A percentile compares a stretch with the other conserved stretches of the same genome.
phyloP scores from a whole-genome alignment of 2,113 vertebrate genomes.

The Guaruba guarouba region DNA sequence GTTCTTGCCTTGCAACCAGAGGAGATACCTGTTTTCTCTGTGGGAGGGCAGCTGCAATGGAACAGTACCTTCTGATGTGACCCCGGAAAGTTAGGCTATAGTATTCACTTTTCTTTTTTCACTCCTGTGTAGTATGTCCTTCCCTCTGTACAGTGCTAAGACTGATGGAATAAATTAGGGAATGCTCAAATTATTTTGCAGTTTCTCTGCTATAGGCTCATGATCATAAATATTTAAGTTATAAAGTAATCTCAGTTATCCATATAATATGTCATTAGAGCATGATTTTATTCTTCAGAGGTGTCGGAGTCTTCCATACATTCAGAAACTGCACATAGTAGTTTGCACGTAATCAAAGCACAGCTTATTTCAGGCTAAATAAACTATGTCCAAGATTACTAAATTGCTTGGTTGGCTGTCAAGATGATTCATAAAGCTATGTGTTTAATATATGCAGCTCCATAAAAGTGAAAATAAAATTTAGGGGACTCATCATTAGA shows the following conservation, averaged over 20 bases:
- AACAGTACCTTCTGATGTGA: not conserved
- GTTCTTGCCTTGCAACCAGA: not conserved
- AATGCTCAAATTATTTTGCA: not conserved
- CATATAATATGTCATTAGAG: not conserved
- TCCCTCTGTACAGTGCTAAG: not conserved
- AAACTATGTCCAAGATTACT: not conserved
- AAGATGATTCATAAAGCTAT: not conserved
- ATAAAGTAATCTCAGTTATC: not conserved
- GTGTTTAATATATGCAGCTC: conserved; percentile 12
- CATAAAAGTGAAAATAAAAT: conserved; percentile 33
- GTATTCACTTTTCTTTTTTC: not conserved
- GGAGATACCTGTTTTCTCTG: not conserved
- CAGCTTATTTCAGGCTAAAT: not conserved
- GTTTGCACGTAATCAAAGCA: not conserved
- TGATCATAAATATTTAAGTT: not conserved
- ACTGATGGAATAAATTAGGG: not conserved
- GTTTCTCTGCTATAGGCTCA: not conserved
- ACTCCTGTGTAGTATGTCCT: not conserved
- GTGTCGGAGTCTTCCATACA: not conserved
- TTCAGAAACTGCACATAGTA: not conserved
- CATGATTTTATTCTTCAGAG: not conserved
- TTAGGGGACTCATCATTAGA: conserved; percentile 14
- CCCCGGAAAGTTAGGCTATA: not conserved
- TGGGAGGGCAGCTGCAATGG: not conserved
- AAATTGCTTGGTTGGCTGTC: not conserved